Base-by-base conservation (phyloP, 2,113 vertebrate genomes). In the Bagarius yarrelli region DNA sequence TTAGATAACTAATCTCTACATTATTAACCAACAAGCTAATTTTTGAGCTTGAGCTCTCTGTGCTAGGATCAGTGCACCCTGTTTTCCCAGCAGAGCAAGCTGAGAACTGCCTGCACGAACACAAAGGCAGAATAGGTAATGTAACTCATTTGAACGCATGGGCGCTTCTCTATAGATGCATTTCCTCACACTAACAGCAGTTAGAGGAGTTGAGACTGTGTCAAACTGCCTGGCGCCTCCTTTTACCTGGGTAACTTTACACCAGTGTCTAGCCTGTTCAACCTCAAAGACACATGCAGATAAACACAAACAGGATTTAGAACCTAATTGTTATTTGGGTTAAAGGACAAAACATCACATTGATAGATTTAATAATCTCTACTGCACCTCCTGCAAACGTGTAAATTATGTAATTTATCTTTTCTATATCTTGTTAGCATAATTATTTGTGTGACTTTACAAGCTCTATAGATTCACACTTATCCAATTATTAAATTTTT, bases 41-140 rank as follows among this genome's bases (percentile, higher is more conserved):
- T 59, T 70, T 25, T 76, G 13, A 30, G 25, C 27, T 6, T 76
- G 53, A 76, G 8, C 32, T 36, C 36, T 60, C 14, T 25, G 60
- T 75, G 85, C 85, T 81, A 90, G 84, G 84, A 30, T 5, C 8
- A n/a, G 82, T 81, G 82, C 85, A 71, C 81, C 79, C 81, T 90
- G 83, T 76, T 72, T 80, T 84, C 8, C 53, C 85, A 85, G 88
- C 86, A 90, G 88, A 91, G 89, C 93, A 92, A 91, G 93, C 91
- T 91, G 47, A 23, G 90, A 94, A 89, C 88, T 94, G 93, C 89
- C 91, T 87, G 88, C 85, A 83, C 80, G 23, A 89, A 92, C 90
- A 91, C 88, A 92, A 85, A 87, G 88, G 86, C 11, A 87, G 89
- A 91, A 90, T 83, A 90, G 90, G 90, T 91, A 93, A 93, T 93